Percentiles rank a stretch among this genome's conserved stretches.
Evolutionary conservation across 2,888 invertebrate species (phyloP).

Genomic region (Metopia argyrocephala): DNA sequence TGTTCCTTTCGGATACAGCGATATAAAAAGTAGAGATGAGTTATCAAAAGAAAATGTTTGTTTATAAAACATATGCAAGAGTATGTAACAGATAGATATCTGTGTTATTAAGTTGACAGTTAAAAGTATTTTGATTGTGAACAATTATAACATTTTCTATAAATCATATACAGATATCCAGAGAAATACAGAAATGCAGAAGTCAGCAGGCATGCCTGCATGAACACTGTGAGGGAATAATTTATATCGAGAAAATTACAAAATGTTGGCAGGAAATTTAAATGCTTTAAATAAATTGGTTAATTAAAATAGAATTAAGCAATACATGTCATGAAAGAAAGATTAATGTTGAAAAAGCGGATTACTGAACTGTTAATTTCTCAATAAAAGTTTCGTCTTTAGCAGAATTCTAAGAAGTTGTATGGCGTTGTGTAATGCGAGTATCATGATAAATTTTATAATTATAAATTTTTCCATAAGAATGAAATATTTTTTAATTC

Average conservation of each 20-base stretch:
- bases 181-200: neutral
- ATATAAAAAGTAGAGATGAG: too few relatives aligned
- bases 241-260: neutral
- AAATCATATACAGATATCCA: conserved; percentile 1
- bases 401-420: too few relatives aligned
- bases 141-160: conserved; percentile 43
- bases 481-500: too few relatives aligned
- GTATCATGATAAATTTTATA: too few relatives aligned
- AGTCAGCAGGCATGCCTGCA: neutral
- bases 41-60: conserved; percentile 20
- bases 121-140: conserved; percentile 49
- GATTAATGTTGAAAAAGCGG: too few relatives aligned
- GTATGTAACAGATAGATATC: conserved; percentile 48
- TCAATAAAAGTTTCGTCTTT: too few relatives aligned
- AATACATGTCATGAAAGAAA: neutral
- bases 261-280: neutral
- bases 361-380: too few relatives aligned
- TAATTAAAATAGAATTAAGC: neutral
- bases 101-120: conserved; percentile 44
- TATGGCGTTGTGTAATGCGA: too few relatives aligned
- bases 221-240: neutral
- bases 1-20: conserved; percentile 38
- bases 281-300: neutral
- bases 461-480: too few relatives aligned
- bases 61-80: conserved; percentile 13